Evolutionary conservation across 2,113 vertebrate species (phyloP).

Genomic region (Tetrax tetrax): DNA sequence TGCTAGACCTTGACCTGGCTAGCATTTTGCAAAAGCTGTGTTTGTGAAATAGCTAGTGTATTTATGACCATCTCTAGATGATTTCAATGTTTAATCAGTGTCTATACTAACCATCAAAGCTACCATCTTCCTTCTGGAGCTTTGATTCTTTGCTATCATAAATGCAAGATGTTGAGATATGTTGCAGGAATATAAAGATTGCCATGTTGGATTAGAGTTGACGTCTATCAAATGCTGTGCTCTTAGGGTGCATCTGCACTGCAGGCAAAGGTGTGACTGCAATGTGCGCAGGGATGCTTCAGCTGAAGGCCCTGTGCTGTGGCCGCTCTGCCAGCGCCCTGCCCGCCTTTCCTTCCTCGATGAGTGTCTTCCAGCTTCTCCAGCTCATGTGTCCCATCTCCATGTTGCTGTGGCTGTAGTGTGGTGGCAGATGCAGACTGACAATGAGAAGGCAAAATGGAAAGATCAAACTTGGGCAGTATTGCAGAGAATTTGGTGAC

Average conservation of each 20-base stretch:
- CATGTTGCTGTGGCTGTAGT: accelerated
- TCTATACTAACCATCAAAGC: not conserved
- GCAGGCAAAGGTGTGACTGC: not conserved
- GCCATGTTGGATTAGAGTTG: not conserved
- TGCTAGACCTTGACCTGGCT: not conserved
- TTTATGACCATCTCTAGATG: not conserved
- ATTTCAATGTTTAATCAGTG: not conserved
- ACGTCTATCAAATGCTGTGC: accelerated
- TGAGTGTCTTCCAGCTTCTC: not conserved
- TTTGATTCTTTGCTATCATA: not conserved
- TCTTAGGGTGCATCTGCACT: not conserved
- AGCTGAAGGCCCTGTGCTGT: not conserved
- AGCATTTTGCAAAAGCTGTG: not conserved
- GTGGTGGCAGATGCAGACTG: not conserved
- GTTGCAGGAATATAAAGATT: not conserved
- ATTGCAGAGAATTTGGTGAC: not conserved
- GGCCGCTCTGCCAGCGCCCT: not conserved
- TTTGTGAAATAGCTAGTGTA: not conserved
- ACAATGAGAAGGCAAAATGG: not conserved
- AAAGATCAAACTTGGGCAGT: not conserved
- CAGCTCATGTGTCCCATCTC: accelerated
- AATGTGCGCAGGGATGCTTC: accelerated
- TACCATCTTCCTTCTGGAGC: not conserved
- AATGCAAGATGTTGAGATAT: not conserved
- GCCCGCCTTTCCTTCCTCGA: not conserved